A percentile compares a stretch with the other conserved stretches of the same genome.
These are phyloP conservation scores for Odontamblyopus lacepedii DNA, from an alignment of 2,797 vertebrate species.

Conservation along the genomic window DNA sequence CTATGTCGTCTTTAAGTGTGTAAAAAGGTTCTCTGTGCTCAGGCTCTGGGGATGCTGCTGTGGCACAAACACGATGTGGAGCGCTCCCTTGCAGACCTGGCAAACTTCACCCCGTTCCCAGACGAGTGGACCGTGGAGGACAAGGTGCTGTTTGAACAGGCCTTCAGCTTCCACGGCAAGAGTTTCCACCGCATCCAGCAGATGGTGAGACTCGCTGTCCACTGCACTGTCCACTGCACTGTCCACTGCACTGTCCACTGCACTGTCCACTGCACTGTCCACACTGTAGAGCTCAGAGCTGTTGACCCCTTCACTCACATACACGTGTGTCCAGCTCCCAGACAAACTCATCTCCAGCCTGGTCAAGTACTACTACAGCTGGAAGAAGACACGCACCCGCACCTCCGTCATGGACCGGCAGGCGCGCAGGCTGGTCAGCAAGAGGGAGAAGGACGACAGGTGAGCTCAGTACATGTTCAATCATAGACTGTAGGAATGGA, in stretches of 20 bases:
- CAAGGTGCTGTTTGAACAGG: slow-evolving; percentile 93
- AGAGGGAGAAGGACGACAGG: slow-evolving; percentile 89
- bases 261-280: neutral
- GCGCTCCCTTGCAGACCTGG: slow-evolving; percentile 88
- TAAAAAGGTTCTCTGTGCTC: neutral
- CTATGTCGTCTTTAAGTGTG: too few relatives aligned
- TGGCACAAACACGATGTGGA: slow-evolving; percentile 95
- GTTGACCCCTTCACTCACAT: neutral
- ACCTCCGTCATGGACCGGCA: slow-evolving; percentile 95
- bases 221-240: neutral
- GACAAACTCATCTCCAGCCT: slow-evolving; percentile 91
- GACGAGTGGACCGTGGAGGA: slow-evolving; percentile 95
- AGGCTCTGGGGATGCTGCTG: slow-evolving; percentile 92
- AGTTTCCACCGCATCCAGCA: slow-evolving; percentile 95
- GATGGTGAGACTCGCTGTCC: slow-evolving; percentile 80
- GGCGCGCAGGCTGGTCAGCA: slow-evolving; percentile 85
- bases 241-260: too few relatives aligned
- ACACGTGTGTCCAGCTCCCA: slow-evolving; percentile 78
- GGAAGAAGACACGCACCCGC: slow-evolving; percentile 91
- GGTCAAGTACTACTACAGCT: slow-evolving; percentile 93
- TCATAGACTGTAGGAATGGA: too few relatives aligned
- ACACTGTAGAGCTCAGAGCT: neutral
- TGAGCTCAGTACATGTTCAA: slow-evolving; percentile 25
- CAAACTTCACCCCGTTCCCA: slow-evolving; percentile 93
- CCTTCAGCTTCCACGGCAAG: slow-evolving; percentile 94